phyloP scores from a whole-genome alignment of 2,797 vertebrate genomes.

The Lepilemur ruficaudatus region DNA sequence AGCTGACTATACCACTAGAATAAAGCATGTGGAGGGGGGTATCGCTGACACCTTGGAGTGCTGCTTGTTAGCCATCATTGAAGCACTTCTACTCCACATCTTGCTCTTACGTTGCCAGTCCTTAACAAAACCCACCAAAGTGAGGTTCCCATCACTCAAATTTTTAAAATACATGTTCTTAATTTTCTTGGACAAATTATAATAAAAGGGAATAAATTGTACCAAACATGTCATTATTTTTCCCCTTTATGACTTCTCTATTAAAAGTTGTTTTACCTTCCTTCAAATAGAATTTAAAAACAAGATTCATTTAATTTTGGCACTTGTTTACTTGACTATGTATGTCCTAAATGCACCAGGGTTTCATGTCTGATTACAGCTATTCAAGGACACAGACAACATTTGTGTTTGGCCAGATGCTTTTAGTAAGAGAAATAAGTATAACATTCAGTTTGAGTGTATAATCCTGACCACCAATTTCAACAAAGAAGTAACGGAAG shows the following conservation, averaged over 20 bases:
- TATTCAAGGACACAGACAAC: slow-evolving; percentile 14
- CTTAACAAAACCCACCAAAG: background rate
- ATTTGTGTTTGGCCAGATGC: background rate
- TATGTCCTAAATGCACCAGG: background rate
- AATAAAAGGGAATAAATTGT: background rate
- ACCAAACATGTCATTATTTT: background rate
- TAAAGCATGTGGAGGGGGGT: rapidly evolving
- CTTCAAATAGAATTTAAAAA: background rate
- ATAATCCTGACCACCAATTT: slow-evolving; percentile 17
- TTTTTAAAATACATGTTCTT: background rate
- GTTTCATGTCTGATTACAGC: background rate
- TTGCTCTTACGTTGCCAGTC: background rate
- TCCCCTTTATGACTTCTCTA: background rate
- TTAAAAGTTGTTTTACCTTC: background rate
- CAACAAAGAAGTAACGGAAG: slow-evolving; percentile 6
- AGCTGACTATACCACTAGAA: too few species aligned
- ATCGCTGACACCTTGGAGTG: background rate
- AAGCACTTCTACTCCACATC: background rate
- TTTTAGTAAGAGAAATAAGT: background rate
- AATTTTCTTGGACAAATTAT: background rate
- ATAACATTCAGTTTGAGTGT: background rate
- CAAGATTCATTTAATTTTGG: background rate
- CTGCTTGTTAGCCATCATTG: background rate
- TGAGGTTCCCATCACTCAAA: background rate
- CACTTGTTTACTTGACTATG: background rate